Base-by-base conservation (phyloP, 2,113 vertebrate genomes). In the Numida meleagris region DNA sequence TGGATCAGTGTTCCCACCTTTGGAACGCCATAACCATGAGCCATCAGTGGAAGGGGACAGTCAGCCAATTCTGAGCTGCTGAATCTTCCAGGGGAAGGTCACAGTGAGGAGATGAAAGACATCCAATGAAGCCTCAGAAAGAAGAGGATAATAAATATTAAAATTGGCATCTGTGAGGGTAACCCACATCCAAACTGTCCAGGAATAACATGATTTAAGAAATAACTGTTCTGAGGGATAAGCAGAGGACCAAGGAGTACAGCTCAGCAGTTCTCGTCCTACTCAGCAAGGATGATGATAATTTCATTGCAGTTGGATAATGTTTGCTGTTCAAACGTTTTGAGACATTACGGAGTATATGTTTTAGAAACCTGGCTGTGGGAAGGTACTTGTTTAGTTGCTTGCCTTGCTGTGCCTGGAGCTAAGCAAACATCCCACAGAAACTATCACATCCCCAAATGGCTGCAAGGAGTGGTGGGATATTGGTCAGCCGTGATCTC, bases 1-100 rank as follows among this genome's bases (percentile, higher is more conserved):
- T 29, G 43, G 78, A 43, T 34, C 55, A 80, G 38, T 23, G 14
- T 51, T 8, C 31, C 11, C 67, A 31, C 33, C 43, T 7, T 0
- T 0, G 40, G 40, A 34, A 40, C n/a, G 45, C 40, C 1, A 0
- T 29, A 40, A 36, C 53, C 6, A 0, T 1, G 0, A 3, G 0
- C 25, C 43, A 11, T 23, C 3, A 0, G 24, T 87, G 66, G 19
- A 50, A 59, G 57, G 15, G 57, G 27, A 15, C 2, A 9, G 8
- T 71, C 43, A 78, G 38, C 86, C 76, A 83, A 46, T 15, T 33
- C 51, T 29, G n/a, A 68, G 65, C 21, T 74, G 42, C 34, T 46
- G 57, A 48, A 25, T 43, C 74, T 80, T 84, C 61, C 61, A 61
- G 42, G 34, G 36, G 4, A 75, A 82, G 40, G 38, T 67, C 61